Percentiles rank a stretch among this genome's conserved stretches.
Conservation (phyloP, 2,888 invertebrate species). For the Stenodema calcarata region DNA sequence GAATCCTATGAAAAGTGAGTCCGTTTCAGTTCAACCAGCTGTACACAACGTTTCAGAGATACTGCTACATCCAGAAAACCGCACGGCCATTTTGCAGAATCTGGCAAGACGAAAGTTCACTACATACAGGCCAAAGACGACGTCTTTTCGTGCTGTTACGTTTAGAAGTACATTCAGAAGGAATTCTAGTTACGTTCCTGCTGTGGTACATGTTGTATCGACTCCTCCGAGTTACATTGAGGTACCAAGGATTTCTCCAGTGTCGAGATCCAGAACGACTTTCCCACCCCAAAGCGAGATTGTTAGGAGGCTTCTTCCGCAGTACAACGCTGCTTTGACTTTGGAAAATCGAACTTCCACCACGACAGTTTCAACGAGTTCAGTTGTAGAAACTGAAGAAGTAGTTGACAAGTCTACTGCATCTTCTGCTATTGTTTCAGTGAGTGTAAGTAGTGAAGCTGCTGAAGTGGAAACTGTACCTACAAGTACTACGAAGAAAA, state of each 20-base stretch:
- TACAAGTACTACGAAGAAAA: neutral
- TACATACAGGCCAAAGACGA: constrained; percentile 50
- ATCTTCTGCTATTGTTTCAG: neutral
- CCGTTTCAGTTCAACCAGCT: neutral
- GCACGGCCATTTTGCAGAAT: constrained; percentile 23
- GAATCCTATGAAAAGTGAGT: constrained; percentile 23
- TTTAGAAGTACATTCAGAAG: constrained; percentile 52
- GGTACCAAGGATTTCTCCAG: constrained; percentile 51
- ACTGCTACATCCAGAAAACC: constrained; percentile 14
- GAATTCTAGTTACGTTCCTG: constrained; percentile 47
- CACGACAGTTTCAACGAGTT: neutral
- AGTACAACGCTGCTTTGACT: constrained; percentile 17
- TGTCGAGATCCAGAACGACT: neutral
- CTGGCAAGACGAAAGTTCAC: constrained; percentile 49
- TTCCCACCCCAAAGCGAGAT: neutral
- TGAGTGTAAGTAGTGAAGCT: neutral
- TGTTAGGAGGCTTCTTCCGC: neutral
- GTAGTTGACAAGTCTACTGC: neutral
- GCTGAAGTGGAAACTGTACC: neutral
- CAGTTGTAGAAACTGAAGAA: neutral
- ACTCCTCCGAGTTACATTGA: constrained; percentile 55
- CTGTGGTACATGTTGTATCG: constrained; percentile 53
- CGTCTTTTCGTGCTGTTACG: constrained; percentile 49
- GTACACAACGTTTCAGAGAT: constrained; percentile 23
- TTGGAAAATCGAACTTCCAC: neutral